Evolutionary conservation across 2,113 vertebrate genomes (phyloP).

Genomic region (Vombatus ursinus): DNA sequence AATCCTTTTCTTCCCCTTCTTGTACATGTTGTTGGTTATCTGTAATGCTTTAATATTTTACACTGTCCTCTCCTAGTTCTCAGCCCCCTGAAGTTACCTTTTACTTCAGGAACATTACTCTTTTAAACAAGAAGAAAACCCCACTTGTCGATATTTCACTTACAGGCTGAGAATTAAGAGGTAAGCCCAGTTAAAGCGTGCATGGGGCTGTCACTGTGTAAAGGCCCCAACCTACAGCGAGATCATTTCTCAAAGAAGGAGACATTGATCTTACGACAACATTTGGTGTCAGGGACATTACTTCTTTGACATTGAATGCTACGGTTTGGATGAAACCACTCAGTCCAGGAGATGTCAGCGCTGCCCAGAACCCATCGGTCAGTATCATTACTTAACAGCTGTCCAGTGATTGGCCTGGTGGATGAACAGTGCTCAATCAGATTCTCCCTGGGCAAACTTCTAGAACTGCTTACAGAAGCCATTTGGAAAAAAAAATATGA

Average conservation of each 20-base stretch:
- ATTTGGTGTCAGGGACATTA: background rate
- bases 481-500: background rate
- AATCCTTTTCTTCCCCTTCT: background rate
- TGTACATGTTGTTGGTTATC: no score
- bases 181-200: background rate
- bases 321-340: background rate
- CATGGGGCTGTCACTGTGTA: background rate
- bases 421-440: background rate
- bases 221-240: background rate
- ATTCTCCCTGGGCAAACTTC: background rate
- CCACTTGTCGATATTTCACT: background rate
- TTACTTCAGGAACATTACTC: background rate
- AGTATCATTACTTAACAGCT: constrained; percentile 1
- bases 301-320: background rate
- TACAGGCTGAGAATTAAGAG: constrained; percentile 10
- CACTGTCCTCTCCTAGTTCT: background rate
- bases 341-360: background rate
- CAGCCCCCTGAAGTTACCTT: background rate
- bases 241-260: constrained; percentile 2
- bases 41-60: background rate
- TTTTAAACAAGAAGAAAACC: constrained; percentile 1
- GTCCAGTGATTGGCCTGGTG: background rate
- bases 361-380: background rate
- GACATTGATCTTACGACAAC: background rate
- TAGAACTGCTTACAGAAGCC: background rate